Base-by-base conservation (phyloP, 37 sponge, comb jelly and placozoan species). In the Amphimedon queenslandica region DNA sequence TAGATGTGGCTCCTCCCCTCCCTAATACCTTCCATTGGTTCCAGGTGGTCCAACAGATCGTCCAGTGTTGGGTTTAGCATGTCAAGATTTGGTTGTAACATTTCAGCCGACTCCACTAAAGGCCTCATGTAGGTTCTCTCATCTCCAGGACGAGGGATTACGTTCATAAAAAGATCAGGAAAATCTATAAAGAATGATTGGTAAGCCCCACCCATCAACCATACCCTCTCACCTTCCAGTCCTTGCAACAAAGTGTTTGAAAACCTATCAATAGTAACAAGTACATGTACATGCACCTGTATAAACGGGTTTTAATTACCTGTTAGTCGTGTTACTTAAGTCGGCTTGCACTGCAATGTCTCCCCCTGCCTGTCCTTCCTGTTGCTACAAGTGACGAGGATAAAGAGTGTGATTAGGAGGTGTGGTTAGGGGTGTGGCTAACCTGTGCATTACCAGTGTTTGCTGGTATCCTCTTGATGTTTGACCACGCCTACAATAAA, bases 21-120 rank as follows among this genome's bases (percentile, higher is more conserved):
- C n/a, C n/a, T n/a, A n/a, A n/a, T n/a, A 82, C 79, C 86, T 60
- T 78, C 80, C 88, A 87, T 87, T 57, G 88, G 82, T 55, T 87
- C 88, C 25, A 87, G 63, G 40, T 64, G 74, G 42, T 68, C 68
- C 37, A 78, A 63, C 1, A 89, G 64, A 21, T 89, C 84, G 1
- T 89, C 90, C 3, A 88, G 74, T 3, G 47, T 71, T 43, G 90
- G 84, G 42, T 83, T 83, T 30, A 89, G 81, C 68, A 80, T 76
- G 53, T 75, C 80, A 51, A 89, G 39, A 42, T 75, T 83, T 5
- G 90, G 85, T 57, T 90, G 90, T 29, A 56, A 68, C 43, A 66
- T 36, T 8, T 47, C 53, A 8, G 13, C 53, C 8, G 53, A 18
- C 8, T 47, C 53, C 53, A 47, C 53, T 47, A 47, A 13, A 47